Percentiles rank a stretch among this genome's conserved stretches.
phyloP scores from a whole-genome alignment of 2,888 invertebrate genomes.

The Argynnis bischoffii region DNA sequence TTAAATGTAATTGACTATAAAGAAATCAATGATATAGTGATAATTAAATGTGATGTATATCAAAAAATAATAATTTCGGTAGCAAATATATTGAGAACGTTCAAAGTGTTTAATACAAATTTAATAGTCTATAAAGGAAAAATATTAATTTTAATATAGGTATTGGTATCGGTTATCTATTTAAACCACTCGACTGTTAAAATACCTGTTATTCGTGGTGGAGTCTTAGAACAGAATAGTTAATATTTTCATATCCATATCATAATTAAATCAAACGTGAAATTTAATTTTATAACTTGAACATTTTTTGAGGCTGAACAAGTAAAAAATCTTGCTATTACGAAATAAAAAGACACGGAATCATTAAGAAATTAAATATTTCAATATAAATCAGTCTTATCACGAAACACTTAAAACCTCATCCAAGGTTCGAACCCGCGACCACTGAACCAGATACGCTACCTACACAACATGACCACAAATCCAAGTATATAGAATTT shows the following conservation, averaged over 20 bases:
- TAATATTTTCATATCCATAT: background rate
- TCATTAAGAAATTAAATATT: too few species aligned
- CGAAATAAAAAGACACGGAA: too few species aligned
- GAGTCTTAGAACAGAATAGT: conserved; percentile 8
- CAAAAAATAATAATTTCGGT: conserved; percentile 22
- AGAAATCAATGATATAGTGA: conserved; percentile 11
- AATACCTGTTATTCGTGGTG: conserved; percentile 23
- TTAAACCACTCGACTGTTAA: conserved; percentile 30
- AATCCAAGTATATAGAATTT: conserved; percentile 29
- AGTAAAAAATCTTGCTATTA: too few species aligned
- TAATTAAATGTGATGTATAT: conserved; percentile 19
- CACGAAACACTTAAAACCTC: too few species aligned
- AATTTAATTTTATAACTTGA: background rate
- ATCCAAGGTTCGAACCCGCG: too few species aligned
- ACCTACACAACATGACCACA: too few species aligned
- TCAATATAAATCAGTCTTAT: too few species aligned
- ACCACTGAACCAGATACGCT: too few species aligned
- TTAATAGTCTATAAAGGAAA: conserved; percentile 34
- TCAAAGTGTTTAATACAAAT: conserved; percentile 27
- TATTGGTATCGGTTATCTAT: conserved; percentile 31
- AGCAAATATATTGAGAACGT: conserved; percentile 25
- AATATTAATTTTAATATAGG: conserved; percentile 28
- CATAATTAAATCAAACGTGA: conserved; percentile 16
- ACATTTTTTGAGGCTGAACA: background rate
- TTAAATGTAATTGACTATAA: conserved; percentile 6